These are phyloP conservation scores for Isichthys henryi DNA, from an alignment of 2,113 vertebrate species.

Conservation along the genomic window DNA sequence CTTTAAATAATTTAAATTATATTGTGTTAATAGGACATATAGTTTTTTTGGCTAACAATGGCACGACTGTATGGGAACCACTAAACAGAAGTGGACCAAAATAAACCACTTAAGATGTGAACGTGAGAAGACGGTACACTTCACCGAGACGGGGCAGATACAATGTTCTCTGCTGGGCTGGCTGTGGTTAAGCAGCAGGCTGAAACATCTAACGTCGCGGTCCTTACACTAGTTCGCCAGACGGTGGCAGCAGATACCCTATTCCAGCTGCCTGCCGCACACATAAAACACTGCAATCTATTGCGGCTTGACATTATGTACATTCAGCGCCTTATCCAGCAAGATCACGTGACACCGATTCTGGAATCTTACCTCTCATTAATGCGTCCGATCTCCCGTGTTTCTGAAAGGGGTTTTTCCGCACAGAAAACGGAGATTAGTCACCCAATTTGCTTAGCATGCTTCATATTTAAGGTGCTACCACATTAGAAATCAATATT, in stretches of 20 bases:
- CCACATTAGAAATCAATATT: not conserved
- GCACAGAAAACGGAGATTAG: not conserved
- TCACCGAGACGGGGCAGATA: not conserved
- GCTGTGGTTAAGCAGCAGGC: not conserved
- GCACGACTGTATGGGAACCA: not conserved
- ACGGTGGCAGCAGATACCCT: conserved; percentile 52
- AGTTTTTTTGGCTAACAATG: not conserved
- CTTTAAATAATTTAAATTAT: not conserved
- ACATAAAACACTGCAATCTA: not conserved
- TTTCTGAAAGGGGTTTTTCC: not conserved
- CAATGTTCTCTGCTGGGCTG: not conserved
- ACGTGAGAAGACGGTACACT: not conserved
- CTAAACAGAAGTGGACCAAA: not conserved
- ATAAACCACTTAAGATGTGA: not conserved
- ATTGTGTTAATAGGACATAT: not conserved
- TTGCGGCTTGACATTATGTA: not conserved
- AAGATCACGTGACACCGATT: not conserved
- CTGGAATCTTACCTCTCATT: not conserved
- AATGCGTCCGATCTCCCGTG: not conserved
- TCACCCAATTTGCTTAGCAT: not conserved
- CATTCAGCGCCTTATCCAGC: not conserved
- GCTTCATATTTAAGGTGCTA: not conserved
- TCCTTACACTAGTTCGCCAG: conserved; percentile 33
- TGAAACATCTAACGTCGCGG: not conserved
- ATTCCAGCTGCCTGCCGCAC: not conserved